These are phyloP conservation scores for Bacillus rossius DNA, from an alignment of 1,140 invertebrate genomes.

Conservation along the genomic window DNA sequence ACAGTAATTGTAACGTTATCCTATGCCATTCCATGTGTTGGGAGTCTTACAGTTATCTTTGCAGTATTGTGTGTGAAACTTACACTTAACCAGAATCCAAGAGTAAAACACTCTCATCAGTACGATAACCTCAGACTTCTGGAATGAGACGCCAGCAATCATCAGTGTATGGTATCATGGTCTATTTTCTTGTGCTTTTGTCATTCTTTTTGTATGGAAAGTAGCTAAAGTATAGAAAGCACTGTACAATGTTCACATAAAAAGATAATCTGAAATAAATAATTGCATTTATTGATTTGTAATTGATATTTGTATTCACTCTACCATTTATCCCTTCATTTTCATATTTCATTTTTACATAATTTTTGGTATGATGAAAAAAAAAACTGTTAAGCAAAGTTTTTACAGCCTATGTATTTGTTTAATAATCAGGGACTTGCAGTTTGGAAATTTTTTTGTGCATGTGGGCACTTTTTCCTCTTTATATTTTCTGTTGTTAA, in stretches of 20 bases:
- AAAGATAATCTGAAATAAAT: conserved; percentile 7
- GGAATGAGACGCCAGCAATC: not conserved
- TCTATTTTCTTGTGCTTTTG: conserved; percentile 13
- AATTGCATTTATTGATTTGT: conserved; percentile 18
- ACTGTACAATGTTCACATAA: conserved; percentile 17
- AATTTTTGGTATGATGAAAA: too few relatives aligned
- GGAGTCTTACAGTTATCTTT: not conserved
- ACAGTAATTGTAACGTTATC: not conserved
- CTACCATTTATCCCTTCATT: too few relatives aligned
- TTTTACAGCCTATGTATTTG: too few relatives aligned
- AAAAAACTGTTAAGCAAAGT: too few relatives aligned
- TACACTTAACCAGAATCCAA: not conserved
- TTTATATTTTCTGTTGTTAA: too few relatives aligned
- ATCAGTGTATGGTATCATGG: conserved; percentile 5
- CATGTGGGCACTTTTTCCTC: too few relatives aligned
- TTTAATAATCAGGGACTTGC: too few relatives aligned
- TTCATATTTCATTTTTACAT: too few relatives aligned
- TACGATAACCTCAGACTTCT: not conserved
- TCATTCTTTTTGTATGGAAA: conserved; percentile 12
- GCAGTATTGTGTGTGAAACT: not conserved
- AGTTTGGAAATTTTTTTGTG: too few relatives aligned
- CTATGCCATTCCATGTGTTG: not conserved
- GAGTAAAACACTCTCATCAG: not conserved
- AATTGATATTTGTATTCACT: not conserved
- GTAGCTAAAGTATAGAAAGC: conserved; percentile 4